phyloP scores from a whole-genome alignment of 2,113 vertebrate genomes.

The Phylloscopus whistleri region DNA sequence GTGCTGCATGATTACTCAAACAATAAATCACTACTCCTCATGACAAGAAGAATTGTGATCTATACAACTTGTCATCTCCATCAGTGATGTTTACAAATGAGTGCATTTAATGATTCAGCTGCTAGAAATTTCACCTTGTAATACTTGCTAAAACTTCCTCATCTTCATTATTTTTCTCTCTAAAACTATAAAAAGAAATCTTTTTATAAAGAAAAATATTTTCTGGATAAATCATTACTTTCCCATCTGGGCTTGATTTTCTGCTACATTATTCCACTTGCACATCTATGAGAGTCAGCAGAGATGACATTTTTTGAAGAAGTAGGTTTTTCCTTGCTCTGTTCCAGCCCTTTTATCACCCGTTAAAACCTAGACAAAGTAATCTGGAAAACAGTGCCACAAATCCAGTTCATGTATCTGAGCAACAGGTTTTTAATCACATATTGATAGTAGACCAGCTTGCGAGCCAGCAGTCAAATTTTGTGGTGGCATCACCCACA shows the following conservation, averaged over 20 bases:
- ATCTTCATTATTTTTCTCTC: neutral
- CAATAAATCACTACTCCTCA: neutral
- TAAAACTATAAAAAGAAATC: neutral
- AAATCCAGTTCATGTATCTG: neutral
- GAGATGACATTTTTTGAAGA: neutral
- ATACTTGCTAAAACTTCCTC: neutral
- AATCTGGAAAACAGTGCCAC: neutral
- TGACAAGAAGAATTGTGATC: neutral
- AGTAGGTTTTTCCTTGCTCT: neutral
- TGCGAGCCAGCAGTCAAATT: constrained; percentile 52
- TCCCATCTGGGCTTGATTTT: neutral
- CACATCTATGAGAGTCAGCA: neutral
- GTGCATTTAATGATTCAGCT: neutral
- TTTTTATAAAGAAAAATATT: neutral
- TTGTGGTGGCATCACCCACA: constrained; percentile 53
- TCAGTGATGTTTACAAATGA: constrained; percentile 37
- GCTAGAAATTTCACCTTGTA: neutral
- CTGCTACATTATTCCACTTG: neutral
- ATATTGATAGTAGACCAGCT: neutral
- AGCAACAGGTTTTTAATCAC: constrained; percentile 45
- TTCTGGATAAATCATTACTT: neutral
- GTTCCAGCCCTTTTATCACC: neutral
- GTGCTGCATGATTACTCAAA: neutral
- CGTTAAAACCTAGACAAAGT: neutral
- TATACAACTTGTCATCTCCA: constrained; percentile 5